Conservation (phyloP, 2,113 vertebrate genomes). For the Apteryx mantelli region DNA sequence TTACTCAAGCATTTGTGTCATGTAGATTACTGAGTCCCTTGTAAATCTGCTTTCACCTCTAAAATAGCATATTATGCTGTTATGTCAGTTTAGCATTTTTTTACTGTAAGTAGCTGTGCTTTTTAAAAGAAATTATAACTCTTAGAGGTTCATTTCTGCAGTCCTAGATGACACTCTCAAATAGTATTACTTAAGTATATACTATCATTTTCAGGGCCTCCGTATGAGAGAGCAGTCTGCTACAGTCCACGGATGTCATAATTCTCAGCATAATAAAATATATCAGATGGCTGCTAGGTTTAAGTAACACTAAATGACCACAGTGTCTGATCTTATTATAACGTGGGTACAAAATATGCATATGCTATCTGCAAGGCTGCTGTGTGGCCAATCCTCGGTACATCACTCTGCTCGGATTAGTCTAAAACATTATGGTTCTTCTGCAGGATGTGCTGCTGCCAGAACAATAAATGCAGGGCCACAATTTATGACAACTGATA, state of each 20-base stretch:
- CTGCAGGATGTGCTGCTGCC: neutral
- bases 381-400: rapidly evolving
- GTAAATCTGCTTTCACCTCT: neutral
- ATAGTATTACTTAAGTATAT: neutral
- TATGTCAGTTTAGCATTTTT: neutral
- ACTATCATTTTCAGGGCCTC: neutral
- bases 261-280: neutral
- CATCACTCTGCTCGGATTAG: neutral
- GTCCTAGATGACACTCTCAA: neutral
- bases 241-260: neutral
- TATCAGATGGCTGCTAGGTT: no score
- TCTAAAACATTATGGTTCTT: neutral
- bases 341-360: neutral
- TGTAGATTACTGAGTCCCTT: neutral
- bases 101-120: neutral
- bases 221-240: neutral
- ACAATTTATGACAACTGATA: neutral
- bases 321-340: neutral
- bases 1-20: neutral
- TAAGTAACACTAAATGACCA: neutral
- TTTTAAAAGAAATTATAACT: neutral
- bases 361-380: neutral
- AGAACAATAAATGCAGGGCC: rapidly evolving
- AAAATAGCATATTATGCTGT: neutral
- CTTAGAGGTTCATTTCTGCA: neutral